These are phyloP conservation scores for Holacanthus passer DNA, from an alignment of 2,113 vertebrate species.

Conservation along the genomic window DNA sequence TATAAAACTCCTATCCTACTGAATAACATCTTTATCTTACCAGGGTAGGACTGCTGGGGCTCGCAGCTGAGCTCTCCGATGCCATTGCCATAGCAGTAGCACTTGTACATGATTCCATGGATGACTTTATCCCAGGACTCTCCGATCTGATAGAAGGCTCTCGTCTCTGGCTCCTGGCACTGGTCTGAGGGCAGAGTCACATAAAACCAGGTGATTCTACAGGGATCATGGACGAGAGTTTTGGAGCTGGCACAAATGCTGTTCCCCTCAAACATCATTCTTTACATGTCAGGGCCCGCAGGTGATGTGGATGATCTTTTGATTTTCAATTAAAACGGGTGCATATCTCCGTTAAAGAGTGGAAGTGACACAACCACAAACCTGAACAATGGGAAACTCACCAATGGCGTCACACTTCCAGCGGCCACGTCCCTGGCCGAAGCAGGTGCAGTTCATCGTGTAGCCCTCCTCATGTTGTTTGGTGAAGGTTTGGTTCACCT, in stretches of 20 bases:
- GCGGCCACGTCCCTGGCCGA: conserved; percentile 93
- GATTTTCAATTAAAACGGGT: not conserved
- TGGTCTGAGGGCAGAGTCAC: conserved; percentile 86
- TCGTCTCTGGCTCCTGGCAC: conserved; percentile 95
- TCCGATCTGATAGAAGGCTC: conserved; percentile 94
- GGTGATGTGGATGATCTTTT: no score
- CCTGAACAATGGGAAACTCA: conserved; percentile 76
- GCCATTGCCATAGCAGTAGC: conserved; percentile 94
- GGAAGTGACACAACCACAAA: not conserved
- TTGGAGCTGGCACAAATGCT: not conserved
- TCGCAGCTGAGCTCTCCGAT: conserved; percentile 96
- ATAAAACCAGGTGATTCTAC: not conserved
- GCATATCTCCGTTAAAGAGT: not conserved
- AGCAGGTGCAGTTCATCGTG: conserved; percentile 97
- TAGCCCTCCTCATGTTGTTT: conserved; percentile 95
- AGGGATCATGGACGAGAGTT: not conserved
- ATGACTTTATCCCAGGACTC: conserved; percentile 94
- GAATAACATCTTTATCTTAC: no score
- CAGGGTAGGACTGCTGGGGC: conserved; percentile 89
- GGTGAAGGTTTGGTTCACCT: conserved; percentile 96
- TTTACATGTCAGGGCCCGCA: not conserved
- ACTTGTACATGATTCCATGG: conserved; percentile 92
- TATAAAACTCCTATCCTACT: not conserved
- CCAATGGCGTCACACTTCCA: conserved; percentile 98
- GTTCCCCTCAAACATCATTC: not conserved